Conservation (phyloP, 1,140 invertebrate species). For the Leptinotarsa defecta region DNA sequence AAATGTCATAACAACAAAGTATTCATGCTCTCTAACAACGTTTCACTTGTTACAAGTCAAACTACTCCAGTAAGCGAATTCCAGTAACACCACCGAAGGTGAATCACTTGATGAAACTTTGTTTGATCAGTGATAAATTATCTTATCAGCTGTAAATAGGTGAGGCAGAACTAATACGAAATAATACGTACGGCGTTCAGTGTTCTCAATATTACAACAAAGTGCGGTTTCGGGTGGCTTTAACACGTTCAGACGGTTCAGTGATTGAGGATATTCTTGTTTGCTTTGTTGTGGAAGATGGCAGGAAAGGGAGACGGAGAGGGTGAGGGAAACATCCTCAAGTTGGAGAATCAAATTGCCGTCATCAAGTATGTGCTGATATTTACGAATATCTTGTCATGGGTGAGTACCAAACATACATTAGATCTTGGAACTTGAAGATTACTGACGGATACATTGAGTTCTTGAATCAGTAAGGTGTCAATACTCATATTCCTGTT, state of each 20-base stretch:
- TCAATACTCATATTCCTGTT: too few species aligned
- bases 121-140: constrained; percentile 30
- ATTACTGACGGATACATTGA: too few species aligned
- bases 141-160: constrained; percentile 28
- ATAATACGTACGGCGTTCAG: constrained; percentile 19
- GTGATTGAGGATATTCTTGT: neutral
- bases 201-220: constrained; percentile 16
- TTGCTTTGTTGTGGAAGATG: constrained; percentile 43
- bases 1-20: too few species aligned
- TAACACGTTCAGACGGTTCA: neutral
- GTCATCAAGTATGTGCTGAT: constrained; percentile 52
- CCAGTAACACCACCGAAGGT: constrained; percentile 7
- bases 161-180: constrained; percentile 22
- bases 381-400: constrained; percentile 50
- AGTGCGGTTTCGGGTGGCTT: constrained; percentile 16
- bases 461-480: too few species aligned
- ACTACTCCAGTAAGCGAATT: neutral
- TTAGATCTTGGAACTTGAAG: too few species aligned
- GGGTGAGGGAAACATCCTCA: constrained; percentile 45
- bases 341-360: constrained; percentile 52
- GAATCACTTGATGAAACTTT: constrained; percentile 22
- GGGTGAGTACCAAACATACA: constrained; percentile 45
- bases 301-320: constrained; percentile 51
- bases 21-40: too few species aligned
- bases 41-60: neutral